Evolutionary conservation across 1,140 invertebrate species (phyloP).

Genomic region (Drosophila lowei): DNA sequence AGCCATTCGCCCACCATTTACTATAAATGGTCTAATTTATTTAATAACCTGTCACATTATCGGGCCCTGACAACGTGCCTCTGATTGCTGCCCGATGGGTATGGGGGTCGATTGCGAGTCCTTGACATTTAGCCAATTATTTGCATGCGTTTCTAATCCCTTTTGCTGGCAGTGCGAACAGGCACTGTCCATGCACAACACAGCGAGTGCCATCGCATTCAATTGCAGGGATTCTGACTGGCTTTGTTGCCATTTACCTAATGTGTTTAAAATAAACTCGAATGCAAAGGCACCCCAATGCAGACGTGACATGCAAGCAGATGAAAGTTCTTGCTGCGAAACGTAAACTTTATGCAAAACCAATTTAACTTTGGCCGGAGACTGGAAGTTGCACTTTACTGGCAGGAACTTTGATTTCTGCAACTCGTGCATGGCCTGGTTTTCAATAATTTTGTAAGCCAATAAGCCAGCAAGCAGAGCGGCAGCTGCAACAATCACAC

Average conservation of each 20-base stretch:
- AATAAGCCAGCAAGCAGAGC: constrained; percentile 63
- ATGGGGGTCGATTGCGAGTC: constrained; percentile 15
- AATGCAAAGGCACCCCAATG: constrained; percentile 39
- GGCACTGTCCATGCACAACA: constrained; percentile 10
- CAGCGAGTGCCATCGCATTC: constrained; percentile 6
- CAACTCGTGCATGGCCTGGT: constrained; percentile 69
- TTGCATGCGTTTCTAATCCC: constrained; percentile 43
- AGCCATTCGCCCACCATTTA: constrained; percentile 34
- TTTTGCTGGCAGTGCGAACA: not conserved
- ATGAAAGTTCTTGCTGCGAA: constrained; percentile 30
- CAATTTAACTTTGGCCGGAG: constrained; percentile 69
- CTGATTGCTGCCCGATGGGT: constrained; percentile 43
- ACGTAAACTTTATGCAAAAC: constrained; percentile 50
- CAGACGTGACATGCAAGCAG: constrained; percentile 67
- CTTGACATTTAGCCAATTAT: constrained; percentile 58
- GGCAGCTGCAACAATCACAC: constrained; percentile 33
- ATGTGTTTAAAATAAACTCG: constrained; percentile 52
- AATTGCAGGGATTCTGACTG: constrained; percentile 11
- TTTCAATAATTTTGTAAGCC: constrained; percentile 76
- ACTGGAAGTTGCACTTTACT: constrained; percentile 54
- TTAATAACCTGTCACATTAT: constrained; percentile 69
- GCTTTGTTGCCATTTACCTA: constrained; percentile 30
- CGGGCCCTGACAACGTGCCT: constrained; percentile 30
- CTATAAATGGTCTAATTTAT: constrained; percentile 67
- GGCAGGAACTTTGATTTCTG: constrained; percentile 63